Evolutionary conservation across 2,888 invertebrate genomes (phyloP), one percentile per base, ranked within the genome.

Genomic region (Lordiphosa andalusiaca): DNA sequence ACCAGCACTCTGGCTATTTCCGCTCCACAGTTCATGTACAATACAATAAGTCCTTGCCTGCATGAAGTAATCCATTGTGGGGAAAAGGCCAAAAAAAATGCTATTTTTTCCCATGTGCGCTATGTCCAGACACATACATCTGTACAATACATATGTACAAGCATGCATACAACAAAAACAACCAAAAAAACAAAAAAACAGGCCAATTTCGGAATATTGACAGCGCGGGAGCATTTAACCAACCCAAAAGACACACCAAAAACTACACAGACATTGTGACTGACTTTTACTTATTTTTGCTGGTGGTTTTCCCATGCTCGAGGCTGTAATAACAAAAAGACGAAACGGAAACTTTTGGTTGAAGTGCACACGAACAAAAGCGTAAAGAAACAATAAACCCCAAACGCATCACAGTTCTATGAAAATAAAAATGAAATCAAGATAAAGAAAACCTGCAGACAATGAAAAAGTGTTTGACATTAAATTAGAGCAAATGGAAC

Each of bases 271-370:
- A 35, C 23, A 37, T 47, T 35, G 46, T 33, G 48, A 71, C 47
- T 57, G 62, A 30, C 30, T 52, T 42, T 53, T 50, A 19, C 41
- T 12, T 55, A 49, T 53, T 67, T 53, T 67, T 64, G 73, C 53
- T 38, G 51, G 42, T 40, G 21, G 37, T 52, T 30, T 30, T 30
- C 30, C 30, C 9, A 9, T 6, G 58, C 69, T 59, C 42, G 60
- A 71, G 83, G 76, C 80, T 61, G 76, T 67, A 66, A 71, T 75
- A 83, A 77, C 75, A 85, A 78, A 83, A 83, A 84, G 74, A 58
- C 60, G 61, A 60, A 66, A 67, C 69, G 73, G 74, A 77, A 84
- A 77, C 76, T 57, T 39, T 30, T n/a, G 71, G 58, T 59, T 67
- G 83, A 84, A 59, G 44, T 72, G 81, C 73, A 64, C 66, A 61